phyloP scores from a whole-genome alignment of 2,797 vertebrate species.

The Thunnus albacares region DNA sequence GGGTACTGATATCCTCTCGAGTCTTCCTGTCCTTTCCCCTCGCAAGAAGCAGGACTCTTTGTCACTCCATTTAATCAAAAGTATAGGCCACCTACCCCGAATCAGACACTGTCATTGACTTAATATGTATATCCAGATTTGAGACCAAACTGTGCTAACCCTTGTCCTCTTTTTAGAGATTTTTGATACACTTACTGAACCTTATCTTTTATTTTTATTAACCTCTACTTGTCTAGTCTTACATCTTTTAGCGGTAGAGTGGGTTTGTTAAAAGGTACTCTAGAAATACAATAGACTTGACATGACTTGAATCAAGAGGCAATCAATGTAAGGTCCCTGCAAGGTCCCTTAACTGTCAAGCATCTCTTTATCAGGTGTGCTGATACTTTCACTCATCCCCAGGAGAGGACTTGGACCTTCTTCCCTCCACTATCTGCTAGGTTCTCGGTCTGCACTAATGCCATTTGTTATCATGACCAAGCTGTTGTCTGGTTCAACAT shows the following conservation, averaged over 20 bases:
- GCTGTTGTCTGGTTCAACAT: slow-evolving; percentile 27
- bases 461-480: slow-evolving; percentile 33
- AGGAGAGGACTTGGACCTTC: slow-evolving; percentile 7
- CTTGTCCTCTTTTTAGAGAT: too few species aligned
- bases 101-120: slow-evolving; percentile 5
- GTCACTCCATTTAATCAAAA: slow-evolving; percentile 6
- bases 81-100: not conserved
- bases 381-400: slow-evolving; percentile 1
- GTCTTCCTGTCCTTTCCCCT: not conserved
- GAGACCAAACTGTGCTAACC: not conserved
- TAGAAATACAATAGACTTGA: not conserved
- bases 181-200: not conserved
- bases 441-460: slow-evolving; percentile 1
- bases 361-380: not conserved
- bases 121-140: not conserved
- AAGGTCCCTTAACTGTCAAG: slow-evolving; percentile 1
- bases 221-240: not conserved
- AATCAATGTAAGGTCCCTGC: slow-evolving; percentile 9
- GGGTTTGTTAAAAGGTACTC: slow-evolving; percentile 4
- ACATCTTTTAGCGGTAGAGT: not conserved
- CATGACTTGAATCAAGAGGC: slow-evolving; percentile 5
- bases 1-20: not conserved
- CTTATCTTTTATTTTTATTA: not conserved
- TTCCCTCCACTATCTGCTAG: slow-evolving; percentile 11
- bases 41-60: not conserved